Evolutionary conservation across 2,888 invertebrate genomes (phyloP).

Genomic region (Nomada fabriciana): DNA sequence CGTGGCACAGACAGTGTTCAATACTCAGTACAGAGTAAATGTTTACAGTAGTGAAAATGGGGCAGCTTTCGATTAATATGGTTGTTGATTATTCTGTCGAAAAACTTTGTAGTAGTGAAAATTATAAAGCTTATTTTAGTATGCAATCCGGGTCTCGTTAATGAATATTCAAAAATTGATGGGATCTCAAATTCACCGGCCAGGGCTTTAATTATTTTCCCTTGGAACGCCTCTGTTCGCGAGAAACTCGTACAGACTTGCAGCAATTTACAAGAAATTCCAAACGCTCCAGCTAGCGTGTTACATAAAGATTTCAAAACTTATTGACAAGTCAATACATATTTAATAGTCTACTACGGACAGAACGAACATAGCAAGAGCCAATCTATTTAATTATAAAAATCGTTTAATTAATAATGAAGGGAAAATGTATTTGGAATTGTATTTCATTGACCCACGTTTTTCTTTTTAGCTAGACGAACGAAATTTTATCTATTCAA

Average conservation of each 20-base stretch:
- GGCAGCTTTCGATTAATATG: conserved; percentile 27
- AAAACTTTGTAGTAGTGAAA: conserved; percentile 26
- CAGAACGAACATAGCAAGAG: neutral
- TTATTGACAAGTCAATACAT: neutral
- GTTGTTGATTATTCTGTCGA: conserved; percentile 11
- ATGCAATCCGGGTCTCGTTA: conserved; percentile 24
- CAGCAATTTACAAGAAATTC: conserved; percentile 40
- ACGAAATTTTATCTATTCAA: too few species aligned
- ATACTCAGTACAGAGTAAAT: neutral
- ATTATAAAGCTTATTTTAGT: conserved; percentile 31
- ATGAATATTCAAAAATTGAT: conserved; percentile 48
- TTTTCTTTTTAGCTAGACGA: too few species aligned
- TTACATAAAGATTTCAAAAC: neutral
- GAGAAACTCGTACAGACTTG: conserved; percentile 7
- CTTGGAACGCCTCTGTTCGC: conserved; percentile 14
- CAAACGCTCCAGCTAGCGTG: neutral
- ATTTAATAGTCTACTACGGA: neutral
- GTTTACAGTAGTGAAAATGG: conserved; percentile 12
- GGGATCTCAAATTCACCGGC: conserved; percentile 18
- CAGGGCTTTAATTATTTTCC: conserved; percentile 35
- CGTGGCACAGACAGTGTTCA: neutral
- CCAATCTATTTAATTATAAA: neutral
- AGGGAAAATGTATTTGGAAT: too few species aligned
- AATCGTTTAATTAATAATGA: too few species aligned
- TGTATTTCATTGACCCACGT: too few species aligned